A percentile compares a stretch with the other conserved stretches of the same genome.
phyloP scores from a whole-genome alignment of 2,888 invertebrate genomes.

The Orthosia gracilis region DNA sequence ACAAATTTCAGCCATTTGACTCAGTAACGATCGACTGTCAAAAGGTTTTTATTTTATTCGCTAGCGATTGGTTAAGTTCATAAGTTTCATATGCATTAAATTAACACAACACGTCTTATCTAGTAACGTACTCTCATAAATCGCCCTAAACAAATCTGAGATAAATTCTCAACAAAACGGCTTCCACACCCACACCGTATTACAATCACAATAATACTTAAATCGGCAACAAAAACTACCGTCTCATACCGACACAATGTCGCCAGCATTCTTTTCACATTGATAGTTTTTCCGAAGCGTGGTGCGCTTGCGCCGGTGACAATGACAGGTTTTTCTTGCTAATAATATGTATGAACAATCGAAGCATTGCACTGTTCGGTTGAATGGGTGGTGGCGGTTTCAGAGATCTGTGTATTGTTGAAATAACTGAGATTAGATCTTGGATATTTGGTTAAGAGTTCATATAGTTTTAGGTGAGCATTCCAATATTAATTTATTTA shows the following conservation, averaged over 20 bases:
- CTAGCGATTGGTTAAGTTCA: too few species aligned
- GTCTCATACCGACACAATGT: slow-evolving; percentile 65
- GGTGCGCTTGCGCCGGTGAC: slow-evolving; percentile 48
- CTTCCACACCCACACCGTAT: slow-evolving; percentile 43
- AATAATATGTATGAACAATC: slow-evolving; percentile 63
- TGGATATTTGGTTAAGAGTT: background rate
- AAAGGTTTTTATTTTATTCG: too few species aligned
- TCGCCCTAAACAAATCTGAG: slow-evolving; percentile 31
- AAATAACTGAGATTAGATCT: slow-evolving; percentile 14
- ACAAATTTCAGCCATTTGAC: too few species aligned
- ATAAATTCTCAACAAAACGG: slow-evolving; percentile 55
- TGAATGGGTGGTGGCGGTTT: slow-evolving; percentile 38
- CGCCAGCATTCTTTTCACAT: slow-evolving; percentile 66
- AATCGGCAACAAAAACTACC: slow-evolving; percentile 51
- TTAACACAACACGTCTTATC: background rate
- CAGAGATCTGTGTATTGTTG: slow-evolving; percentile 47
- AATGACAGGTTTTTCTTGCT: slow-evolving; percentile 66
- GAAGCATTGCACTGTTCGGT: slow-evolving; percentile 54
- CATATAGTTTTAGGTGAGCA: too few species aligned
- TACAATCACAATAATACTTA: slow-evolving; percentile 65
- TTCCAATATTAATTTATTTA: too few species aligned
- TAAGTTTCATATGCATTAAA: too few species aligned
- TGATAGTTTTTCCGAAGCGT: slow-evolving; percentile 59
- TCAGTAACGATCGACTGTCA: too few species aligned
- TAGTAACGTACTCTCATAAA: slow-evolving; percentile 20